Base-by-base conservation (phyloP, 2,113 vertebrate species). In the Stigmatopora nigra region DNA sequence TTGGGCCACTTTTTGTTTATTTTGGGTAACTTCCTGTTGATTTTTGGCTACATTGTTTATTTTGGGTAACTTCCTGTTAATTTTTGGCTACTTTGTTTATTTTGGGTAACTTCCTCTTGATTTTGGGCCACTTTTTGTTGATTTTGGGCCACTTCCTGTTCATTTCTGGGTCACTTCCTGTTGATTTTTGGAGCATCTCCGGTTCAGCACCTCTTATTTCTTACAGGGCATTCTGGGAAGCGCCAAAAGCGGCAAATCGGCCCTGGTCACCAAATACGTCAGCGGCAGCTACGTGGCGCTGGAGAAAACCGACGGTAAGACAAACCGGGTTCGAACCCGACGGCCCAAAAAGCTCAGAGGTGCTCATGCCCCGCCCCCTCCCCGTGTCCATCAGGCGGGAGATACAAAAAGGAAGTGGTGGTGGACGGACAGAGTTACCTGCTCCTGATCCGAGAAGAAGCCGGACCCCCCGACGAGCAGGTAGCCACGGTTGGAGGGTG, bases 361-460 rank as follows among this genome's bases (percentile, higher is more conserved):
- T 31, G 25, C 25, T 41, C 6, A 41, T 41, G 38, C 38, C 57
- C 53, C 74, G 59, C 70, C 25, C 25, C 25, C 3, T n/a, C n/a
- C 63, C 0, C 52, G 61, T 73, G 64, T 65, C 52, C 52, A 44
- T 64, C 88, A 99, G 95, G 93, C 44, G 94, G 92, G 0, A 91
- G 95, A 70, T 93, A 94, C 85, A 99, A 99, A 86, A 98, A 96
- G 59, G 96, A 99, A 81, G 90, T 96, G 74, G 75, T 89, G 31
- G 91, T 96, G 10, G 95, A 99, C 0, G 95, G 95, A 44, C 95
- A 96, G 73, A 96, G 92, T 87, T 90, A 97, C 71, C 87, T 99
- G 63, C 77, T 99, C 77, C 87, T 98, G 78, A 95, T 99, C 81
- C 91, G 95, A 52, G 96, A 99, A 79, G 94, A 99, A 80, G 88